These are phyloP conservation scores for Tiliacea aurago DNA, from an alignment of 2,888 invertebrate species.

Conservation along the genomic window DNA sequence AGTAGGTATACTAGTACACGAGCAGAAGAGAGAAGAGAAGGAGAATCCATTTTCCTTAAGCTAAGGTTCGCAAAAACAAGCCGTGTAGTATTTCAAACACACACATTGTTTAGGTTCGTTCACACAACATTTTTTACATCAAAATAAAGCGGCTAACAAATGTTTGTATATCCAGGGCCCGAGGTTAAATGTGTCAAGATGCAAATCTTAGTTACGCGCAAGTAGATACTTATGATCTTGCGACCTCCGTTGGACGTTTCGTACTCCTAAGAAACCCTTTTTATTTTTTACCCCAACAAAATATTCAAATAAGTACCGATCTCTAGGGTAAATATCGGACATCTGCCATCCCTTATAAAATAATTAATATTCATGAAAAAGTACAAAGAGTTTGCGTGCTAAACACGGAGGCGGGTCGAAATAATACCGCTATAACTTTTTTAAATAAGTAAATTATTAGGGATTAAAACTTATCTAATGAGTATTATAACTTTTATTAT, in stretches of 20 bases:
- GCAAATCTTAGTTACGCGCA: conserved; percentile 51
- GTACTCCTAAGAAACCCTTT: conserved; percentile 37
- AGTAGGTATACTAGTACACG: too few relatives aligned
- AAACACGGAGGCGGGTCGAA: conserved; percentile 56
- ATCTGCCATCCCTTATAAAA: conserved; percentile 60
- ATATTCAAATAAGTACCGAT: conserved; percentile 55
- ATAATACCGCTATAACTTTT: conserved; percentile 56
- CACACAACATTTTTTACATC: conserved; percentile 18
- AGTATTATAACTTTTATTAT: conserved; percentile 55
- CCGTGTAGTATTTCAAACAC: conserved; percentile 20
- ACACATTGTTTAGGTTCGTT: conserved; percentile 13
- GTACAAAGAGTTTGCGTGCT: conserved; percentile 54
- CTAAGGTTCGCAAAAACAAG: conserved; percentile 27
- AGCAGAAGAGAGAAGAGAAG: too few relatives aligned
- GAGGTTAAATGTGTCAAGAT: conserved; percentile 39
- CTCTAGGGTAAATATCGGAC: conserved; percentile 53
- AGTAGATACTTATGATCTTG: conserved; percentile 48
- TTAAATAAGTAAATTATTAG: conserved; percentile 59
- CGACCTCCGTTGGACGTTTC: conserved; percentile 28
- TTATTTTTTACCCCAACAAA: conserved; percentile 37
- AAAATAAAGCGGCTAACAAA: conserved; percentile 15
- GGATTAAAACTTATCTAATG: conserved; percentile 52
- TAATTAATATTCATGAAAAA: conserved; percentile 68
- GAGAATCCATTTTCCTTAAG: conserved; percentile 17
- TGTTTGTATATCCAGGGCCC: conserved; percentile 24